These are phyloP conservation scores for Rugalucina vietnamica DNA, from an alignment of 2,888 invertebrate genomes.

Conservation along the genomic window DNA sequence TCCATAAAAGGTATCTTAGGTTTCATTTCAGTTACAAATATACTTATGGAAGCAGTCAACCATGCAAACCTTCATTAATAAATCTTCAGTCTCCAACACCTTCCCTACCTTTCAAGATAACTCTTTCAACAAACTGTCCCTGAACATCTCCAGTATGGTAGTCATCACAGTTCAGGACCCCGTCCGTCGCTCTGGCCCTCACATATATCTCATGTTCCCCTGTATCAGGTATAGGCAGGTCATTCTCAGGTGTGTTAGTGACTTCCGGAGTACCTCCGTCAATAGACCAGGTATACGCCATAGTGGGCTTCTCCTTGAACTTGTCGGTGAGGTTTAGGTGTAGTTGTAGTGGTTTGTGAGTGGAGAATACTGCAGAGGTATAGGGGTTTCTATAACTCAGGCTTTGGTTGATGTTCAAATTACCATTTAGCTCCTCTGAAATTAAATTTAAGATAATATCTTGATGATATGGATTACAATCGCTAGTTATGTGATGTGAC, in stretches of 20 bases:
- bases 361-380: conserved; percentile 41
- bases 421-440: conserved; percentile 17
- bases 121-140: not conserved
- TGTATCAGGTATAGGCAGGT: not conserved
- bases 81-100: no score
- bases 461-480: no score
- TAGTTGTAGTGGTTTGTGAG: conserved; percentile 38
- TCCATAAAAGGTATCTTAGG: no score
- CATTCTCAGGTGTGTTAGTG: not conserved
- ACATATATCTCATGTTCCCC: not conserved
- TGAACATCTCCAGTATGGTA: not conserved
- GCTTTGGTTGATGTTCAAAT: conserved; percentile 2
- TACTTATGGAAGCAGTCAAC: no score
- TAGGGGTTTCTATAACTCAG: not conserved
- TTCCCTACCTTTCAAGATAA: not conserved
- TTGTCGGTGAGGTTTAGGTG: conserved; percentile 58
- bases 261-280: not conserved
- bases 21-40: no score
- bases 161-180: not conserved
- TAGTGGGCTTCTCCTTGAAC: conserved; percentile 33
- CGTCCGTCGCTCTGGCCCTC: not conserved
- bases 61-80: no score
- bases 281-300: conserved; percentile 35
- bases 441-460: no score
- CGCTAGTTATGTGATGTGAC: no score